Evolutionary conservation across 2,888 invertebrate genomes (phyloP), one percentile per base, ranked within the genome.

Genomic region (Bombylius major): DNA sequence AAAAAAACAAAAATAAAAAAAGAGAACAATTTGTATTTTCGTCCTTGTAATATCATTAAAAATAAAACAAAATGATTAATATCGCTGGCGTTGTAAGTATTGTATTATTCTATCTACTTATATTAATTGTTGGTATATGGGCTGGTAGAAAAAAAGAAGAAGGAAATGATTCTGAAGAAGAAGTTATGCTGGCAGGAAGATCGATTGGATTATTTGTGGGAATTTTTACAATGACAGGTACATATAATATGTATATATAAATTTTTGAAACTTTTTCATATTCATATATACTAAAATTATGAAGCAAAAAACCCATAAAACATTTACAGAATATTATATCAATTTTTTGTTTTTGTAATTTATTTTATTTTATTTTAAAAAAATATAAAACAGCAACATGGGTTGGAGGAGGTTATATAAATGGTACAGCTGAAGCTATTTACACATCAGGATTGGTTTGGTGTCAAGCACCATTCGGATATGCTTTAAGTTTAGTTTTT

Each of bases 321-420:
- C 23, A 23, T 23, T 23, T 23, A 23, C 23, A 23, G 23, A 23
- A 23, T 23, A 23, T 23, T 23, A 23, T 23, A 23, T 23, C 1
- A 23, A 23, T 23, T 23, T 23, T 23, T 23, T 23, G 2, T 23
- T 23, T 23, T 23, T 23, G 3, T 23, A n/a, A 23, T 23, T 23
- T 23, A 36, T 42, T 44, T 13, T 5, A 5, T 13, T 42, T 55
- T 46, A 31, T 47, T 47, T 47, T 31, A 31, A 8, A 9, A 9
- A 31, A 39, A 31, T 12, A 34, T 51, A 62, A 72, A 75, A 32
- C 75, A 92, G 97, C 98, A 50, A 99, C 98, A 14, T 99, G 99
- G 98, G 98, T 99, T 54, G 99, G 98, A 60, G 98, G 99, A 48
- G 98, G 97, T 53, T 99, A 98, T 78, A 99, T 99, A 73, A 99